These are phyloP conservation scores for Diplodus sargus DNA, from an alignment of 2,797 vertebrate species.

Conservation along the genomic window DNA sequence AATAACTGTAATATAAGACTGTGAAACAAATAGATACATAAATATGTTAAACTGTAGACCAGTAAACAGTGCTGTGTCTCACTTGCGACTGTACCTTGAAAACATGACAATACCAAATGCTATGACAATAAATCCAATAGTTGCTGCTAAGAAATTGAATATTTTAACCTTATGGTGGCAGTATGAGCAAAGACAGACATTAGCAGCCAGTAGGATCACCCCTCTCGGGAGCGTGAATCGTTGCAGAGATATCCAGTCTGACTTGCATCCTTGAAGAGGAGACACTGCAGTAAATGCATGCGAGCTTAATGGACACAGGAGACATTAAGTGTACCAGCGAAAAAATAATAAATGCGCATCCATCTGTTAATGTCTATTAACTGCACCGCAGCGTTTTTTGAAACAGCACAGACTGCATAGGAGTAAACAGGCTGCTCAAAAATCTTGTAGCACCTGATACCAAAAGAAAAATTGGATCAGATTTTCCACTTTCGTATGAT, in stretches of 20 bases:
- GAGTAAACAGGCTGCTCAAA: slow-evolving; percentile 38
- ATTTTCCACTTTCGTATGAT: slow-evolving; percentile 34
- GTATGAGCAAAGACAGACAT: background rate
- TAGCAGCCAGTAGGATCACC: background rate
- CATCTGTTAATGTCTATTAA: slow-evolving; percentile 15
- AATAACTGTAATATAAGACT: no score
- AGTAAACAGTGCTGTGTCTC: no score
- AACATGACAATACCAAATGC: background rate
- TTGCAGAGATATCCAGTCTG: slow-evolving; percentile 6
- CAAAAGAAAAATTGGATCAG: slow-evolving; percentile 36
- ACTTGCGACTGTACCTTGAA: no score
- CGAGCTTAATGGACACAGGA: slow-evolving; percentile 52
- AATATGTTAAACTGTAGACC: no score
- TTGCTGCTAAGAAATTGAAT: background rate
- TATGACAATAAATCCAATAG: background rate
- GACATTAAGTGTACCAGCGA: slow-evolving; percentile 34
- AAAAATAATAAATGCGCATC: slow-evolving; percentile 35
- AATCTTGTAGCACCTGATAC: slow-evolving; percentile 34
- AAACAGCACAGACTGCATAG: slow-evolving; percentile 37
- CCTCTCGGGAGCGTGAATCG: background rate
- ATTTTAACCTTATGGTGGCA: background rate
- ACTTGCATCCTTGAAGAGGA: slow-evolving; percentile 23
- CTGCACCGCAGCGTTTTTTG: slow-evolving; percentile 36
- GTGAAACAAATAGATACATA: no score
- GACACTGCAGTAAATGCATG: slow-evolving; percentile 42